Evolutionary conservation across 1,140 invertebrate species (phyloP), one percentile per base, ranked within the genome.

Genomic region (Lepidurus couesii): DNA sequence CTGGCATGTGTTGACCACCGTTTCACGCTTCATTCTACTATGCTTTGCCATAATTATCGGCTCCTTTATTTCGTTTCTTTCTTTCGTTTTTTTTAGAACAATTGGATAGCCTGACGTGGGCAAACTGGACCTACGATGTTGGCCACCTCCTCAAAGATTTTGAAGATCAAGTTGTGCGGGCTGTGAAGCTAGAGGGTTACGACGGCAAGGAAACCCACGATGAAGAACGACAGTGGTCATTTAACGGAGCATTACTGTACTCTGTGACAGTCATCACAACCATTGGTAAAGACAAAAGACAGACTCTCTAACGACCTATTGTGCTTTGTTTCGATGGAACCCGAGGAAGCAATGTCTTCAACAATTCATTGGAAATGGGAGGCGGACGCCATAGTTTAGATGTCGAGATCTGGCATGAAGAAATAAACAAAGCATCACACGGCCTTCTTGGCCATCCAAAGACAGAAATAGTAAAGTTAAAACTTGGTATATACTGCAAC

Each of bases 231-330:
- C 86, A 88, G 81, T 95, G 93, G 93, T 91, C 90, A 1, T 93
- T 92, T 83, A 90, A 90, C 75, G 91, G 92, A 75, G 91, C 93
- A 1, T 84, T 95, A 7, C 88, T 95, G 24, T 95, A 94, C 83
- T 92, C 91, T 42, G 88, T 95, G 80, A 93, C 92, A 76, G 90
- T 95, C 81, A 91, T 95, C 83, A 95, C 93, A 21, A 94, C 93
- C 53, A 93, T 94, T 81, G 93, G 93, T 92, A 84, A 84, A 34
- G 34, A 34, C 34, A 34, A 34, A 34, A 34, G 34, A 34, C 34
- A 34, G 34, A 3, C 34, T 34, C 34, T 34, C 34, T 34, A 34
- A 34, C 34, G 34, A 34, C 3, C 34, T 34, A 34, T 34, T 34
- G 34, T 34, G 34, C 53, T 65, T n/a, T 21, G 13, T 16, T 21